Base-by-base conservation (phyloP, 2,797 vertebrate genomes). In the Crypturellus tataupa region DNA sequence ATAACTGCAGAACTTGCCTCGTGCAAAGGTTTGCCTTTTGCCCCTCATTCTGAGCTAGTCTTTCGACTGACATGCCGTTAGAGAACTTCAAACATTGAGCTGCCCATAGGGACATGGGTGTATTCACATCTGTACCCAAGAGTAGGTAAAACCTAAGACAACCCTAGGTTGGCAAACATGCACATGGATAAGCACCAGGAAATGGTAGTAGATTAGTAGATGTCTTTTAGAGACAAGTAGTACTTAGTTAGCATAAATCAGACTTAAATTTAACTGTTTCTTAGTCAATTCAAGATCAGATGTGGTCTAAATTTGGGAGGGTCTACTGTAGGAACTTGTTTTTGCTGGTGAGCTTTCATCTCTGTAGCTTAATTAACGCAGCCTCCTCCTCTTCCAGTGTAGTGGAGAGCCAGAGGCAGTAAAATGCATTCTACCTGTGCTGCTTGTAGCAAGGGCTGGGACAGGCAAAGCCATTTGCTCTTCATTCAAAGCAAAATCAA, bases 121-220 rank as follows among this genome's bases (percentile, higher is more conserved):
- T 4, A 8, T 93, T 88, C 42, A 76, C 51, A 55, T 94, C 64
- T 55, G 69, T 63, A 86, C 27, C 51, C 70, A 90, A 89, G 85
- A 31, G 16, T 47, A 27, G 55, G n/a, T 93, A 90, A 88, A 95
- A 94, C 80, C 73, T 59, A 67, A 90, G 59, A 81, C 59, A 46
- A 7, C 29, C 20, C 9, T 63, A 67, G 70, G 63, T 63, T 93
- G 73, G 60, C 78, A 80, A 79, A 86, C 80, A 29, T 31, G 39
- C 63, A 53, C 19, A 10, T 47, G 80, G 49, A 18, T 87, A 73
- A 96, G 44, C 60, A 69, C 37, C 12, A 12, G 68, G 87, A 44
- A 70, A 89, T 89, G 77, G 69, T 90, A 42, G 39, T 80, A 77
- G 53, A 55, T 84, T 90, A 42, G 39, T 80, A 77, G 53, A 55